These are phyloP conservation scores for Anguilla japonica DNA, from an alignment of 2,113 vertebrate genomes.

Conservation along the genomic window DNA sequence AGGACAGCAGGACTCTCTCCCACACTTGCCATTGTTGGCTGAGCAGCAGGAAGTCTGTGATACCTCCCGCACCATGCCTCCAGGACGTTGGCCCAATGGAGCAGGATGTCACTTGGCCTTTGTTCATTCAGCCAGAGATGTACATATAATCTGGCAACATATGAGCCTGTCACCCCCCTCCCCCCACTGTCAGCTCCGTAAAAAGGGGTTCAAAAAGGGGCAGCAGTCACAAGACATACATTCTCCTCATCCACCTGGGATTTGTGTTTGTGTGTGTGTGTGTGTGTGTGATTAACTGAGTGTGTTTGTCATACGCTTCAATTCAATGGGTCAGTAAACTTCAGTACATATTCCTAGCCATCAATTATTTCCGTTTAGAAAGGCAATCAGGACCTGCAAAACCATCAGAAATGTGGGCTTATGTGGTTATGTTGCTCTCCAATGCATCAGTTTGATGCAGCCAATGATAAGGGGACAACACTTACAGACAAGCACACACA, in stretches of 20 bases:
- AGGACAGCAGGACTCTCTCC: neutral
- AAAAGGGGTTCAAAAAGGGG: neutral
- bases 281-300: neutral
- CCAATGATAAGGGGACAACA: too few species aligned
- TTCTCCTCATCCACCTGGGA: neutral
- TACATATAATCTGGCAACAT: conserved; percentile 23
- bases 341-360: too few species aligned
- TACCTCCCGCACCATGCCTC: conserved; percentile 22
- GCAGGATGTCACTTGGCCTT: conserved; percentile 23
- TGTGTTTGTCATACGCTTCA: neutral
- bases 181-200: neutral
- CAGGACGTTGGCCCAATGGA: conserved; percentile 10
- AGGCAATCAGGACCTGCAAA: neutral
- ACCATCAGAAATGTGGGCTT: neutral
- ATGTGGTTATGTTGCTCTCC: too few species aligned
- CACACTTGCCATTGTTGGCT: neutral
- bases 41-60: conserved; percentile 19
- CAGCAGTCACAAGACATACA: too few species aligned
- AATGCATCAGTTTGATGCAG: too few species aligned
- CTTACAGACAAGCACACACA: neutral
- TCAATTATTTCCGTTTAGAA: too few species aligned
- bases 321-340: too few species aligned
- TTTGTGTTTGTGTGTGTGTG: neutral
- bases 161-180: conserved; percentile 4
- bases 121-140: conserved; percentile 23